Evolutionary conservation across 1,140 invertebrate species (phyloP).

Genomic region (Solen grandis): DNA sequence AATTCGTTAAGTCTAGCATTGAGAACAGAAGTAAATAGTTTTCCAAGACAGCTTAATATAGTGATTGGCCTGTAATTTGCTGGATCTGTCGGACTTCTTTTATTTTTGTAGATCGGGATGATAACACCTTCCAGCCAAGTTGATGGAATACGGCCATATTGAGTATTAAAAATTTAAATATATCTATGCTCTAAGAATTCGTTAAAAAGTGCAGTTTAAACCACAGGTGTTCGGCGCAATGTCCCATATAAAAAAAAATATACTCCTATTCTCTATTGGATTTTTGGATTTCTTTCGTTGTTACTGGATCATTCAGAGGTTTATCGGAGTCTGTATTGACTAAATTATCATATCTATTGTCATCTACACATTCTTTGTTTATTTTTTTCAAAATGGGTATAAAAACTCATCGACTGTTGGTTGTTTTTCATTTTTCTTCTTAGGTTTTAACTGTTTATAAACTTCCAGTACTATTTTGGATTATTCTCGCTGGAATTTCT

Average conservation of each 20-base stretch:
- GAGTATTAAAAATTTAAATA: no score
- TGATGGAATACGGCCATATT: neutral
- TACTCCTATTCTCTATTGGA: no score
- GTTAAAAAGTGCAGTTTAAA: no score
- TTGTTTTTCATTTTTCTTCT: no score
- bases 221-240: no score
- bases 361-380: no score
- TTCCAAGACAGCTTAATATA: conserved; percentile 28
- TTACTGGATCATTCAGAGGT: conserved; percentile 4
- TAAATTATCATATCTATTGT: no score
- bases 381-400: no score
- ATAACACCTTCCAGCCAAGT: conserved; percentile 10
- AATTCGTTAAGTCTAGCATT: neutral
- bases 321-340: neutral
- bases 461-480: neutral
- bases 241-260: no score
- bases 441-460: neutral
- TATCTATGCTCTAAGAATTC: no score
- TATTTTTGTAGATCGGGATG: conserved; percentile 17
- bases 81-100: neutral
- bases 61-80: conserved; percentile 17
- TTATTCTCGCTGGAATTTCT: neutral
- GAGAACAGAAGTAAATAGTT: conserved; percentile 17
- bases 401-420: no score
- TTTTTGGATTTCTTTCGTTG: conserved; percentile 26